phyloP scores from a whole-genome alignment of 1,140 invertebrate genomes.

The Dendrolimus punctatus region DNA sequence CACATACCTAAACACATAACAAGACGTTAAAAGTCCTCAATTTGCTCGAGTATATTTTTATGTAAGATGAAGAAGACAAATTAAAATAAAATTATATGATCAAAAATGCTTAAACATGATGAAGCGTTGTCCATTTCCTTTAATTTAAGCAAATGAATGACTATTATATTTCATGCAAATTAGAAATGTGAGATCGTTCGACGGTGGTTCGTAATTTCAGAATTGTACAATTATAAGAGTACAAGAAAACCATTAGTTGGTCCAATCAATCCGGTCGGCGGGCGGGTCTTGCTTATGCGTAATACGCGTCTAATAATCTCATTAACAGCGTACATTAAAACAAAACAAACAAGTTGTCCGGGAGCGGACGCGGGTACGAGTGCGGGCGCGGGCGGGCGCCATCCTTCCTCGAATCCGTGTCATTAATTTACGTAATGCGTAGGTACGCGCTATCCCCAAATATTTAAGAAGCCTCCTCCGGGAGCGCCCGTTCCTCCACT shows the following conservation, averaged over 20 bases:
- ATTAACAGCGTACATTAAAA: constrained; percentile 70
- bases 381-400: constrained; percentile 51
- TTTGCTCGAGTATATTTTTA: constrained; percentile 12
- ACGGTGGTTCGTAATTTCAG: constrained; percentile 37
- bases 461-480: constrained; percentile 71
- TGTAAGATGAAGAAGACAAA: constrained; percentile 10
- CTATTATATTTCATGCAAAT: constrained; percentile 30
- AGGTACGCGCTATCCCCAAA: constrained; percentile 71
- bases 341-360: constrained; percentile 53
- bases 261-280: constrained; percentile 47
- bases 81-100: no score
- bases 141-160: constrained; percentile 21
- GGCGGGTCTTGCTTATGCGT: constrained; percentile 39
- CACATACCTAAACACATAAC: constrained; percentile 1
- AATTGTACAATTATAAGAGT: constrained; percentile 57
- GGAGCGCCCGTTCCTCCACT: constrained; percentile 67
- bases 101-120: no score
- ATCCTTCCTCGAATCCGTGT: constrained; percentile 71
- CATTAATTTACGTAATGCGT: constrained; percentile 72
- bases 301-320: constrained; percentile 68
- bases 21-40: constrained; percentile 3
- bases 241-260: constrained; percentile 52
- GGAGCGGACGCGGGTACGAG: constrained; percentile 23
- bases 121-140: background rate
- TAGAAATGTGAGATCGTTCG: constrained; percentile 43